phyloP scores from a whole-genome alignment of 1,140 invertebrate species.

The Drosophila bipectinata region DNA sequence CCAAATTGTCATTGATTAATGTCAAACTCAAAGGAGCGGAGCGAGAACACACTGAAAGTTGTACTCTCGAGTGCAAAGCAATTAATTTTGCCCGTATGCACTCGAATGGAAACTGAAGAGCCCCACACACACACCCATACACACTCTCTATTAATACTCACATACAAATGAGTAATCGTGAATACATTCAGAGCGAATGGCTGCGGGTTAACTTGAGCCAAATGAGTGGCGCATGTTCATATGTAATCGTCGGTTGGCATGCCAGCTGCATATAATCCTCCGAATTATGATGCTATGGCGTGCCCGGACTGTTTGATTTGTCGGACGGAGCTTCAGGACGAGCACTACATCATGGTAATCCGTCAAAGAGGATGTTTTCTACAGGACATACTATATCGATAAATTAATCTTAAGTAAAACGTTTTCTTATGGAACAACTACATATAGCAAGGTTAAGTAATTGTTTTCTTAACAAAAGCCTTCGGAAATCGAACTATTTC shows the following conservation, averaged over 20 bases:
- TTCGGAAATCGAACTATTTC: background rate
- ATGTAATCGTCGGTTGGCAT: slow-evolving; percentile 54
- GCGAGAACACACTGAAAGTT: slow-evolving; percentile 28
- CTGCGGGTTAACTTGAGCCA: slow-evolving; percentile 4
- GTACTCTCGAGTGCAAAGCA: slow-evolving; percentile 53
- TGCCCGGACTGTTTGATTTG: slow-evolving; percentile 52
- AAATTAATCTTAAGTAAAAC: no score
- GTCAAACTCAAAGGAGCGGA: slow-evolving; percentile 32
- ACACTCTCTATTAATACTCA: background rate
- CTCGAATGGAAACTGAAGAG: slow-evolving; percentile 65
- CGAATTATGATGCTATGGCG: slow-evolving; percentile 51
- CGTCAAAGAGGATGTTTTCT: background rate
- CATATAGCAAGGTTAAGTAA: no score
- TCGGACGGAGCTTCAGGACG: background rate
- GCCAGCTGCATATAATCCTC: slow-evolving; percentile 34
- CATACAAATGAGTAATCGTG: slow-evolving; percentile 11
- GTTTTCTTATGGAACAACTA: no score
- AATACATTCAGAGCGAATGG: slow-evolving; percentile 12
- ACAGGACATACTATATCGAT: background rate
- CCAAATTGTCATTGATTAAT: slow-evolving; percentile 74
- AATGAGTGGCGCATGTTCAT: slow-evolving; percentile 3
- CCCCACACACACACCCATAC: slow-evolving; percentile 8
- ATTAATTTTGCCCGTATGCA: slow-evolving; percentile 62
- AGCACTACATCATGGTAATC: slow-evolving; percentile 6
- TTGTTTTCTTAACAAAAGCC: no score